Conservation (phyloP, 2,888 invertebrate species). For the Acronicta leporina region DNA sequence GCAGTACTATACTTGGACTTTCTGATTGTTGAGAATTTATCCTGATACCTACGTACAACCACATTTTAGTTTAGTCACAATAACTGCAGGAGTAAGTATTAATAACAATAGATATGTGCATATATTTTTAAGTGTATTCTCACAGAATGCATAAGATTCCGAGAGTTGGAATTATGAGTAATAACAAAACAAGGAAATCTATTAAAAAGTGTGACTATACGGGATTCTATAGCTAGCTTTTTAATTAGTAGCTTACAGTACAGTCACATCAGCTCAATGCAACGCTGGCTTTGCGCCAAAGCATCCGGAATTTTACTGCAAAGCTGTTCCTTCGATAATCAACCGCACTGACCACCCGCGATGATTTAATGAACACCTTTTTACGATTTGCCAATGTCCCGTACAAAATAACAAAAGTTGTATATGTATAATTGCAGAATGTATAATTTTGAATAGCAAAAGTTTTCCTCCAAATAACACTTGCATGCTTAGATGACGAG, state of each 20-base stretch:
- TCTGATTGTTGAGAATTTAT: slow-evolving; percentile 14
- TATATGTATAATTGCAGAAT: too few relatives aligned
- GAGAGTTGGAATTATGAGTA: slow-evolving; percentile 9
- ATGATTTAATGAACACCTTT: slow-evolving; percentile 47
- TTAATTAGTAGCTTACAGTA: slow-evolving; percentile 31
- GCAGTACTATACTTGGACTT: slow-evolving; percentile 25
- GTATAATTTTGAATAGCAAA: not conserved
- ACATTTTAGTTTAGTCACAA: slow-evolving; percentile 23
- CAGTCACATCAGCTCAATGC: slow-evolving; percentile 25
- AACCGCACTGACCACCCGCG: slow-evolving; percentile 50
- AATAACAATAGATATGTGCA: slow-evolving; percentile 31
- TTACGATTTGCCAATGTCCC: slow-evolving; percentile 36
- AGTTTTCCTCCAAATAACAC: slow-evolving; percentile 6
- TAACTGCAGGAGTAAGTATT: slow-evolving; percentile 22
- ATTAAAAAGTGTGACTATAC: slow-evolving; percentile 9
- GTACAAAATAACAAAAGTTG: slow-evolving; percentile 30
- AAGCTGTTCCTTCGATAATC: slow-evolving; percentile 54
- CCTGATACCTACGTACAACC: too few relatives aligned
- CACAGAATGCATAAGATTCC: slow-evolving; percentile 11
- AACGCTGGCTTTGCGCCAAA: slow-evolving; percentile 57
- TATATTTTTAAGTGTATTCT: slow-evolving; percentile 13
- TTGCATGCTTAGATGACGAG: not conserved
- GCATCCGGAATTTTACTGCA: slow-evolving; percentile 59
- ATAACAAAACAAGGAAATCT: slow-evolving; percentile 10
- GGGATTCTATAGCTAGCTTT: slow-evolving; percentile 11